phyloP scores from a whole-genome alignment of 2,113 vertebrate species.

The Rhabdomys dilectus region DNA sequence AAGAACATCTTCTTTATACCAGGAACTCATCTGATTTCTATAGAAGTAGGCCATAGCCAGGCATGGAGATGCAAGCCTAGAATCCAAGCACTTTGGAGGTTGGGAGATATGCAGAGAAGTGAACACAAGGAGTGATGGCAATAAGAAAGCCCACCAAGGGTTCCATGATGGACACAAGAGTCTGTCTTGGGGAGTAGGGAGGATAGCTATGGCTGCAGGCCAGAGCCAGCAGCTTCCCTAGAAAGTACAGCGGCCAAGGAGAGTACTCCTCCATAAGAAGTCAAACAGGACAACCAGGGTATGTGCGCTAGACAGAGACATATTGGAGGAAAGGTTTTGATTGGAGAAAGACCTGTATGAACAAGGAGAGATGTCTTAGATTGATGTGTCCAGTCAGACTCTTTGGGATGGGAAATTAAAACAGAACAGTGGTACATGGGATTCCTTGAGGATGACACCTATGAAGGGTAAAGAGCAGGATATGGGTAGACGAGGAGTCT shows the following conservation, averaged over 20 bases:
- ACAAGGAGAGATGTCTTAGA: background rate
- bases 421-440: background rate
- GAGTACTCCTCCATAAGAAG: background rate
- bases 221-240: background rate
- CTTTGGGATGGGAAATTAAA: background rate
- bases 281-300: background rate
- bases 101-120: background rate
- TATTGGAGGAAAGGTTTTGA: background rate
- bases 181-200: background rate
- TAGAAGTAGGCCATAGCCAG: background rate
- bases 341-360: background rate
- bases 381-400: background rate
- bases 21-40: background rate
- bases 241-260: rapidly evolving
- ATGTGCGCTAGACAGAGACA: background rate
- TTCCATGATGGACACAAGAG: background rate
- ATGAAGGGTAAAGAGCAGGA: background rate
- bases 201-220: rapidly evolving
- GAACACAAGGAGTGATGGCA: background rate
- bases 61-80: background rate
- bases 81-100: background rate
- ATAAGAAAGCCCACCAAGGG: background rate
- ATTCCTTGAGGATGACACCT: background rate
- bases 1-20: background rate
- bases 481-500: background rate